Base-by-base conservation (phyloP, 2,888 invertebrate species). In the Tetramorium bicarinatum region DNA sequence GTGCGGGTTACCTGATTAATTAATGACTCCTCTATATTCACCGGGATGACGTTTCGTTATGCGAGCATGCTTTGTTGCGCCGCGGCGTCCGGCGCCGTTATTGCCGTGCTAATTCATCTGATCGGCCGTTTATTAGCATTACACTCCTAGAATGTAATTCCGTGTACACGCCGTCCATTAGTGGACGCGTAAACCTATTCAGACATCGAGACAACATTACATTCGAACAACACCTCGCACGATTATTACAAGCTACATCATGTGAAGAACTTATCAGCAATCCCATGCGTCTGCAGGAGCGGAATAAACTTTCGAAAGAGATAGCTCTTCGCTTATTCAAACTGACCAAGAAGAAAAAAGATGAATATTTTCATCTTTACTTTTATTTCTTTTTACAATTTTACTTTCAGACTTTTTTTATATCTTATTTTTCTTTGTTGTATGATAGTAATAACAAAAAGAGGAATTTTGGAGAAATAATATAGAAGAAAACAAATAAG, bases 81-180 rank as follows among this genome's bases (percentile, higher is more conserved):
- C 66, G 69, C 49, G 74, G 82, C 61, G 72, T 75, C 67, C 34
- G 79, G 69, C 56, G 52, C 80, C 79, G 87, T 87, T 89, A 89
- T 89, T 89, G 67, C 89, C 34, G 79, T 69, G 85, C 84, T 89
- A 89, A 89, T 89, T 89, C 89, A 84, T 89, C 84, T 71, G 89
- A 89, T 89, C 89, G 82, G 84, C 82, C 85, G 83, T 89, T 87
- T 89, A 89, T 89, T 89, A 89, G 87, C 82, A 82, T 74, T 72
- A 38, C 83, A 34, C 34, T 66, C 38, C 82, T 62, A 64, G 72
- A 82, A 83, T 83, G 88, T 87, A 88, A 87, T 85, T 84, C 67
- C 59, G 21, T 67, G 83, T 64, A 74, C 62, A 25, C 13, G 44
- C 64, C 59, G 84, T 81, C 83, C 79, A 79, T 80, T 56, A 85